A percentile compares a stretch with the other conserved stretches of the same genome.
Conservation (phyloP, 2,113 vertebrate genomes). For the Lepus europaeus region DNA sequence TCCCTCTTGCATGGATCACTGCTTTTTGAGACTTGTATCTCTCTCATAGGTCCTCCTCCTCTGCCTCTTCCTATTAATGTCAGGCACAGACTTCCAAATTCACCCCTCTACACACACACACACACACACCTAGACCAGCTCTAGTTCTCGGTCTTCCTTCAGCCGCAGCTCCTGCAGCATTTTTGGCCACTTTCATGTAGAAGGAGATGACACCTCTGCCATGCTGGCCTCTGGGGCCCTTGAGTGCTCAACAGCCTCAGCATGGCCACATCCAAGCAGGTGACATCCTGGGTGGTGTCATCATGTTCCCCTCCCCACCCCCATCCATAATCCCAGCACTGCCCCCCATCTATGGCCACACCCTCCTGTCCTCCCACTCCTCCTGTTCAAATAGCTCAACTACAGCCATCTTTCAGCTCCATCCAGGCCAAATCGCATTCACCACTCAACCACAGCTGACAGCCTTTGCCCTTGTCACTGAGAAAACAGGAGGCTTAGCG, state of each 20-base stretch:
- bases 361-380: not conserved
- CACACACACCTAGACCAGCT: not conserved
- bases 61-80: not conserved
- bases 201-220: not conserved
- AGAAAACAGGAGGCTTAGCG: not conserved
- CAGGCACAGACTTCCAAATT: not conserved
- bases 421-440: rapidly evolving
- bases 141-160: not conserved
- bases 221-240: not conserved
- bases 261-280: no score
- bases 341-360: rapidly evolving
- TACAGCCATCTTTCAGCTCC: not conserved
- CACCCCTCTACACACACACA: no score
- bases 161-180: not conserved
- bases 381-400: not conserved
- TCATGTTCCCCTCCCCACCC: rapidly evolving
- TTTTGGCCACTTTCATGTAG: not conserved
- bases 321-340: not conserved
- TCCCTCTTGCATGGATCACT: not conserved
- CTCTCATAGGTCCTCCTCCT: not conserved
- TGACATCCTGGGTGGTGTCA: not conserved
- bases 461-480: not conserved
- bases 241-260: not conserved
- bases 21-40: not conserved
- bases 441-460: no score